phyloP scores from a whole-genome alignment of 2,888 invertebrate species.

The Nomada hirtipes region DNA sequence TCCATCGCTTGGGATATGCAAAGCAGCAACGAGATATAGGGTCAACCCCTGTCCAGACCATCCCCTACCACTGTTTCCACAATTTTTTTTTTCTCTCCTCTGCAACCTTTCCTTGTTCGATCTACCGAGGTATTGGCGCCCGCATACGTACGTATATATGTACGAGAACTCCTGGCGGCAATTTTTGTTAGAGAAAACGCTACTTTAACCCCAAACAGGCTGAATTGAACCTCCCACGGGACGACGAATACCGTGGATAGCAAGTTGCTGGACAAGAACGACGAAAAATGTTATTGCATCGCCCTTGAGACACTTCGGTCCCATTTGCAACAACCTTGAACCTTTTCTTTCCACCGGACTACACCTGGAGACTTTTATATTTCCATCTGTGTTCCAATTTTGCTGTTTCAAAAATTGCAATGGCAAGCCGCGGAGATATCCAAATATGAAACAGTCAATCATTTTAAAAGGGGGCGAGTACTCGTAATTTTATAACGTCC shows the following conservation, averaged over 20 bases:
- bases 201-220: conserved; percentile 42
- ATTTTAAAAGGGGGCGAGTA: neutral
- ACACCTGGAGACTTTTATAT: neutral
- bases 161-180: conserved; percentile 56
- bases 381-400: neutral
- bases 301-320: conserved; percentile 26
- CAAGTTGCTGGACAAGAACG: conserved; percentile 13
- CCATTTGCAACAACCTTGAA: too few species aligned
- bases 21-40: conserved; percentile 68
- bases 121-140: conserved; percentile 19
- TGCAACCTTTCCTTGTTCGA: conserved; percentile 2
- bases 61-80: conserved; percentile 21
- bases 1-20: conserved; percentile 75
- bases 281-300: conserved; percentile 43
- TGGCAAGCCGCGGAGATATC: too few species aligned
- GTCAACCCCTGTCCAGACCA: conserved; percentile 45
- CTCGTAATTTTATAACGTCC: neutral
- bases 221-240: conserved; percentile 68
- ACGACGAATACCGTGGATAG: conserved; percentile 27
- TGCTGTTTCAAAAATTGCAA: too few species aligned
- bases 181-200: conserved; percentile 64
- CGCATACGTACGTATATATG: conserved; percentile 35
- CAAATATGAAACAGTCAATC: neutral
- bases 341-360: too few species aligned
- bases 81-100: conserved; percentile 1